phyloP scores from a whole-genome alignment of 2,888 invertebrate species.

The Hedychridium roseum region DNA sequence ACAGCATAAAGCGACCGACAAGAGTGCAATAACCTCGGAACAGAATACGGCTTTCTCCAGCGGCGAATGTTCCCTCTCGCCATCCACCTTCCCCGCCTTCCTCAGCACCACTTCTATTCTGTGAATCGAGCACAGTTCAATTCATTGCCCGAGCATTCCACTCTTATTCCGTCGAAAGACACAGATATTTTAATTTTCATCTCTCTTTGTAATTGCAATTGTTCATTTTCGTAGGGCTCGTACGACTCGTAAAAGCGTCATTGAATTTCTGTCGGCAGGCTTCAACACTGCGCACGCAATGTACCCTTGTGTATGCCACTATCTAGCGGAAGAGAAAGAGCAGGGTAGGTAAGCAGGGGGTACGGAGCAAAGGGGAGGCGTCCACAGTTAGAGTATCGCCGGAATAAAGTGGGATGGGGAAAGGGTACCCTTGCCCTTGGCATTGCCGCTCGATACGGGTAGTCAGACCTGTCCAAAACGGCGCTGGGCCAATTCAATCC shows the following conservation, averaged over 20 bases:
- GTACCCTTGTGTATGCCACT: slow-evolving; percentile 14
- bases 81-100: slow-evolving; percentile 13
- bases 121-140: too few relatives aligned
- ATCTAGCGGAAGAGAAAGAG: slow-evolving; percentile 46
- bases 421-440: slow-evolving; percentile 64
- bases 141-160: too few relatives aligned
- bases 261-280: too few relatives aligned
- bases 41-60: slow-evolving; percentile 48
- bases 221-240: too few relatives aligned
- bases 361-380: slow-evolving; percentile 36
- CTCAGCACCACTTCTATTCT: slow-evolving; percentile 22
- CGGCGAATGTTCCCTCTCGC: slow-evolving; percentile 21
- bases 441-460: slow-evolving; percentile 64
- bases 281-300: too few relatives aligned
- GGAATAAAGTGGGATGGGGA: slow-evolving; percentile 45
- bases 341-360: slow-evolving; percentile 31
- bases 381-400: slow-evolving; percentile 28
- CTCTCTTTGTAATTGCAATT: background rate
- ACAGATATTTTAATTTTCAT: background rate
- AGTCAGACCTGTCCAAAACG: slow-evolving; percentile 61
- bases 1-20: slow-evolving; percentile 29
- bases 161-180: too few relatives aligned
- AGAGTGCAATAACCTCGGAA: slow-evolving; percentile 54
- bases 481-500: slow-evolving; percentile 45
- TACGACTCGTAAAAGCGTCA: too few relatives aligned